Evolutionary conservation across 2,113 vertebrate species (phyloP).

Genomic region (Zosterops borbonicus): DNA sequence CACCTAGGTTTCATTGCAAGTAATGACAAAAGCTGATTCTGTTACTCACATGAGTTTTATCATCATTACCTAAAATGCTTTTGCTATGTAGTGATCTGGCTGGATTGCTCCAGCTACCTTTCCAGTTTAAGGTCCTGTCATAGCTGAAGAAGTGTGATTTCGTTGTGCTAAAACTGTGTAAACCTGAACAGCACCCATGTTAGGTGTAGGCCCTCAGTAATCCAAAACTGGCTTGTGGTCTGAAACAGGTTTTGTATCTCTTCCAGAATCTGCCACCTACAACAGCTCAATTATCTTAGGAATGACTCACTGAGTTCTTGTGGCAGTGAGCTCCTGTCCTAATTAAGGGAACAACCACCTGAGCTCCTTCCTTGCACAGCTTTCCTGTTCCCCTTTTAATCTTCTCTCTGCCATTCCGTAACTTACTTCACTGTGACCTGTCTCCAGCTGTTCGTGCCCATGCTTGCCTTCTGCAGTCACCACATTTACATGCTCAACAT

Average conservation of each 20-base stretch:
- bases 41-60: slow-evolving; percentile 21
- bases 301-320: slow-evolving; percentile 52
- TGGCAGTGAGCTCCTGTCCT: slow-evolving; percentile 26
- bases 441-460: neutral
- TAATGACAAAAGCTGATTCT: slow-evolving; percentile 24
- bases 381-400: neutral
- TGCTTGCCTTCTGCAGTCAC: neutral
- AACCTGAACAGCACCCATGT: neutral
- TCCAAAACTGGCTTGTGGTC: neutral
- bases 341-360: slow-evolving; percentile 24
- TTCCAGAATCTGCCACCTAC: slow-evolving; percentile 50
- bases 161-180: neutral
- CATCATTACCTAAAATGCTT: neutral
- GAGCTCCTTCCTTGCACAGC: neutral
- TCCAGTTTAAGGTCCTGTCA: neutral
- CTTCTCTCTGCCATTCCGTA: neutral
- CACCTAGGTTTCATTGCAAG: slow-evolving; percentile 30
- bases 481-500: neutral
- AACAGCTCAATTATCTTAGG: slow-evolving; percentile 35
- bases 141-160: neutral
- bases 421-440: neutral
- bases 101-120: neutral
- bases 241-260: slow-evolving; percentile 42
- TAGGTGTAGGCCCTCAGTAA: neutral
- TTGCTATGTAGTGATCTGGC: neutral